Evolutionary conservation across 2,888 invertebrate species (phyloP), one percentile per base, ranked within the genome.

Genomic region (Tipula vernalis): DNA sequence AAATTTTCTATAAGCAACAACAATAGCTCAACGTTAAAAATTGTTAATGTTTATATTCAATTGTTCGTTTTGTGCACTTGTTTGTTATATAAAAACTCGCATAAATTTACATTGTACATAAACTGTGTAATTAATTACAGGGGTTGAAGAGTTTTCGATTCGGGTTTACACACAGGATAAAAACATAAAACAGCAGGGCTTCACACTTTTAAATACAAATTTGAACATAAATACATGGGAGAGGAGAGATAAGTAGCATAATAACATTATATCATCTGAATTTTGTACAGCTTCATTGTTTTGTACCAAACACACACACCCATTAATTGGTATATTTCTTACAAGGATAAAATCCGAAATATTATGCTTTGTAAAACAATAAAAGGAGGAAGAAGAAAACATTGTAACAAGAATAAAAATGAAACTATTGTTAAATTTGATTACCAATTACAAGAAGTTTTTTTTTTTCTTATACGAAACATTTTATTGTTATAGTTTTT

Each of bases 381-480:
- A 28, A 28, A 71, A 28, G 5, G 28, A 71, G 71, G 51, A 15
- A 51, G 8, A 28, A 10, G n/a, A 71, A 71, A 71, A n/a, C 71
- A 71, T 28, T 28, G 71, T 71, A 71, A 28, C 71, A 71, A 71
- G 28, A 71, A 28, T 28, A 28, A 28, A 28, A 28, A 28, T 28
- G 28, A 71, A 71, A 71, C 71, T 71, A 71, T 71, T 71, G 28
- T 71, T 71, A 71, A 71, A 71, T 71, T 71, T 71, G 71, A 71
- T 71, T 71, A 71, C 71, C 71, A 71, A 71, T 71, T 71, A 71
- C 71, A 71, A 71, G 71, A 71, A 71, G 71, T 71, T 71, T 71
- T 71, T 71, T 28, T 28, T 71, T 3, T 10, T 71, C 71, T 71
- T 71, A 28, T 28, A 71, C 6, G 28, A 71, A 71, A 71, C 71